Conservation (phyloP, 1,140 invertebrate genomes). For the Apis cerana region DNA sequence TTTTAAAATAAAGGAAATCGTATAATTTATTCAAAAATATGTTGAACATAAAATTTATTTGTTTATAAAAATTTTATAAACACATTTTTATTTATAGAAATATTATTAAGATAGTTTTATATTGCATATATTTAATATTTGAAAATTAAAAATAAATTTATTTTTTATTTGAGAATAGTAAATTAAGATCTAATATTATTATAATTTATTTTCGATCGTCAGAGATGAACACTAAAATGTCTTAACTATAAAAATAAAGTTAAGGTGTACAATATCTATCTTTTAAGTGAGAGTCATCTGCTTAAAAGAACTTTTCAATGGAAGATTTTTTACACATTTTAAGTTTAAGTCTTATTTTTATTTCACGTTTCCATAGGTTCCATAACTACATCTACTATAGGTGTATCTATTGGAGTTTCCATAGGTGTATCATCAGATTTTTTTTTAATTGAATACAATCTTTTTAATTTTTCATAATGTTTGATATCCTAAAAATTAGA, state of each 20-base stretch:
- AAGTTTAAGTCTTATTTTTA: slow-evolving; percentile 42
- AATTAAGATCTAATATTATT: not conserved
- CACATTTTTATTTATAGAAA: not conserved
- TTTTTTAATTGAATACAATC: slow-evolving; percentile 81
- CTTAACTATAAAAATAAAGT: slow-evolving; percentile 34
- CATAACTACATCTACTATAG: slow-evolving; percentile 71
- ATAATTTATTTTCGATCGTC: slow-evolving; percentile 1
- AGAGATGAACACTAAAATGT: slow-evolving; percentile 12
- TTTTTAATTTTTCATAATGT: slow-evolving; percentile 84
- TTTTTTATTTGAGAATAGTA: not conserved
- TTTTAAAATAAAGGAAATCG: not conserved
- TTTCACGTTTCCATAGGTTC: slow-evolving; percentile 80
- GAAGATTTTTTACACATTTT: slow-evolving; percentile 54
- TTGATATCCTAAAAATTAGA: slow-evolving; percentile 76
- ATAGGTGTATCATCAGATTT: slow-evolving; percentile 76
- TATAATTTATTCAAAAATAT: slow-evolving; percentile 3
- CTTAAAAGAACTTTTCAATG: slow-evolving; percentile 35
- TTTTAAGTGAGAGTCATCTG: not conserved
- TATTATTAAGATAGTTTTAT: not conserved
- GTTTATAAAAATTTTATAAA: slow-evolving; percentile 32
- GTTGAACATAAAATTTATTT: slow-evolving; percentile 46
- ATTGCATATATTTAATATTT: not conserved
- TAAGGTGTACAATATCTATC: slow-evolving; percentile 3
- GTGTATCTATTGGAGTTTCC: slow-evolving; percentile 72
- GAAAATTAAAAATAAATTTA: not conserved